These are phyloP conservation scores for crab-eating macaque (Macaca fascicularis) DNA, from an alignment of 2,113 vertebrate species.

Conservation along the genomic window DNA sequence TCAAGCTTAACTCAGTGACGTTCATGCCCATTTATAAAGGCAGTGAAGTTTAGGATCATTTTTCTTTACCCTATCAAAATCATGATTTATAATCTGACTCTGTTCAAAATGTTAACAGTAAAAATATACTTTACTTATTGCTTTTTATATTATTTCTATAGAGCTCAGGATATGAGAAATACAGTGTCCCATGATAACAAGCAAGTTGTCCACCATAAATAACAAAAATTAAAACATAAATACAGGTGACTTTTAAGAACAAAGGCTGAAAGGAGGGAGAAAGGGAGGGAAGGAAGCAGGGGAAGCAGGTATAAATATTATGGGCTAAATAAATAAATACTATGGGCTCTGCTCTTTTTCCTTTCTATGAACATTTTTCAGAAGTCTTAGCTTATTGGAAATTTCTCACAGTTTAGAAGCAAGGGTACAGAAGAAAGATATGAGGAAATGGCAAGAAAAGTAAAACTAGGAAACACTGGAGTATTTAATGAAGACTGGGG, in stretches of 20 bases:
- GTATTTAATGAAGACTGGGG: neutral
- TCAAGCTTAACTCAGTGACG: neutral
- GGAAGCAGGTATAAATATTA: neutral
- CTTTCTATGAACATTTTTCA: neutral
- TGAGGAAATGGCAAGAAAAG: neutral
- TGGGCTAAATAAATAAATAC: neutral
- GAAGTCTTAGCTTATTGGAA: neutral
- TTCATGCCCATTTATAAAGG: neutral
- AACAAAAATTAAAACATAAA: slow-evolving; percentile 10
- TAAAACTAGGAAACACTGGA: neutral
- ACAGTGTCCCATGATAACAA: neutral
- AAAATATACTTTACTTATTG: neutral
- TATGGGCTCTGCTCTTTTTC: neutral
- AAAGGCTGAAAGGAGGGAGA: neutral
- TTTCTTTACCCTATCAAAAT: neutral
- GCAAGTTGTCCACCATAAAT: neutral
- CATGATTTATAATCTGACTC: neutral
- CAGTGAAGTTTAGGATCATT: neutral
- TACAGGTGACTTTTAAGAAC: neutral
- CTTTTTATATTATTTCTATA: neutral
- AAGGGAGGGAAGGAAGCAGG: neutral
- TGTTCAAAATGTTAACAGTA: neutral
- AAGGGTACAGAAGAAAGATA: neutral
- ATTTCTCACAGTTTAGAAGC: neutral
- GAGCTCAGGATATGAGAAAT: neutral